Conservation (phyloP, 1,140 invertebrate genomes). For the Penaeus japonicus region DNA sequence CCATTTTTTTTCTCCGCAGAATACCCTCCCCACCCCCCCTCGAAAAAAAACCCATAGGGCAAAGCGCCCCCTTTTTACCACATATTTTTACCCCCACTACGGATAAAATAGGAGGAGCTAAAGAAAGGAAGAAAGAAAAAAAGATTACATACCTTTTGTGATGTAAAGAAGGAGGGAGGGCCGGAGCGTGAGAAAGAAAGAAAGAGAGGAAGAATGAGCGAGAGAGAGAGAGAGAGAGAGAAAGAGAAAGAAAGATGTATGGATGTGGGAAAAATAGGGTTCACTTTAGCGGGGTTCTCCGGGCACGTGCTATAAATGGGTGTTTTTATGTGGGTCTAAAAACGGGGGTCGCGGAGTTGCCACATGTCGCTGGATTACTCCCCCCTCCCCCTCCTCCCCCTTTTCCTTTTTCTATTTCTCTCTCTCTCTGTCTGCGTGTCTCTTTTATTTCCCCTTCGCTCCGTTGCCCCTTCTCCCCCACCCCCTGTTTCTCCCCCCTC, state of each 20-base stretch:
- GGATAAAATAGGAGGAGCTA: neutral
- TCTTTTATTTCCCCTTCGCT: neutral
- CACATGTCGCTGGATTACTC: neutral
- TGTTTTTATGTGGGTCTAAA: conserved; percentile 52
- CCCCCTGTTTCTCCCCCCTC: neutral
- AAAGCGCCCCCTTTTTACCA: no score
- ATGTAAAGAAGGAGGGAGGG: no score
- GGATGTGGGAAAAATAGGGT: neutral
- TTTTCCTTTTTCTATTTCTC: neutral
- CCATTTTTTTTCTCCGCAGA: no score
- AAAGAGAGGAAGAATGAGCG: no score
- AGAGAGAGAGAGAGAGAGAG: neutral
- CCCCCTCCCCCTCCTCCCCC: neutral
- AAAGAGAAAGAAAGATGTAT: neutral
- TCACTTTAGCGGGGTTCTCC: neutral
- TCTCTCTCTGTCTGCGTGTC: neutral
- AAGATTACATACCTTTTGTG: no score
- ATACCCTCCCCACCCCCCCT: no score
- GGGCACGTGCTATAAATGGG: conserved; percentile 45
- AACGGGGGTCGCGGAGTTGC: conserved; percentile 11
- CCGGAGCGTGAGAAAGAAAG: no score
- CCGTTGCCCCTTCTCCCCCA: neutral
- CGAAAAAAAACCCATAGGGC: no score
- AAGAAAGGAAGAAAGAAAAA: neutral
- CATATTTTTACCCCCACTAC: no score